phyloP scores from a whole-genome alignment of 92 coral and sea anemone genomes.

The Phenganax marumi region DNA sequence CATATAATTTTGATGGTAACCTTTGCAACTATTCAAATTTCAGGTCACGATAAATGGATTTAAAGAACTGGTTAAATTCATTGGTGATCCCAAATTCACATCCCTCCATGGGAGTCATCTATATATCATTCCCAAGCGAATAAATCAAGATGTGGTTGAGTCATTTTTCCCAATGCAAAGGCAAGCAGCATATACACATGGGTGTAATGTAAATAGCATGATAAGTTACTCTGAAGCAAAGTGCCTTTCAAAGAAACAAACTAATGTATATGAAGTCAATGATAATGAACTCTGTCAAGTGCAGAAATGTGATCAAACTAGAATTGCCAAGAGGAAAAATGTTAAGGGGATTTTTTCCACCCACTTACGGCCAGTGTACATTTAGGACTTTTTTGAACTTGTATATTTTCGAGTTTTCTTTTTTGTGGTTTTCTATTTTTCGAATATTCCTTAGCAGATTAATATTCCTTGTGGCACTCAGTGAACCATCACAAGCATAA shows the following conservation, averaged over 20 bases:
- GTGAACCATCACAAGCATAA: too few relatives aligned
- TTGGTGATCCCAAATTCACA: neutral
- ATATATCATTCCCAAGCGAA: slow-evolving; percentile 12
- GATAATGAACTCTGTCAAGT: slow-evolving; percentile 3
- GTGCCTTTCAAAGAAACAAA: slow-evolving; percentile 35
- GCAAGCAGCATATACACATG: slow-evolving; percentile 34
- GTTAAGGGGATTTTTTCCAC: slow-evolving; percentile 18
- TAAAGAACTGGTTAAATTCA: slow-evolving; percentile 8
- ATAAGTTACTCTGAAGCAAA: slow-evolving; percentile 28
- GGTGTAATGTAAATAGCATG: slow-evolving; percentile 32
- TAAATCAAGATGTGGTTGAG: slow-evolving; percentile 36
- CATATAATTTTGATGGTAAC: too few relatives aligned
- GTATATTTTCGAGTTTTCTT: neutral
- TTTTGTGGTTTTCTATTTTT: neutral
- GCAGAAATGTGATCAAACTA: neutral
- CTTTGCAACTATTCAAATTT: neutral
- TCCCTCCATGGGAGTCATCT: slow-evolving; percentile 4
- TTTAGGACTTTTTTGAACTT: neutral
- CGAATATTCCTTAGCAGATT: too few relatives aligned
- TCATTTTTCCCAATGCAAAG: slow-evolving; percentile 41
- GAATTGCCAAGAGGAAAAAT: slow-evolving; percentile 12
- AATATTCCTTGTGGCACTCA: too few relatives aligned
- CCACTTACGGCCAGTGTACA: slow-evolving; percentile 9
- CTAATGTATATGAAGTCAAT: slow-evolving; percentile 36
- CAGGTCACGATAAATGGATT: slow-evolving; percentile 7